Evolutionary conservation across 2,797 vertebrate species (phyloP), one percentile per base, ranked within the genome.

Genomic region (Lepilemur septentrionalis): DNA sequence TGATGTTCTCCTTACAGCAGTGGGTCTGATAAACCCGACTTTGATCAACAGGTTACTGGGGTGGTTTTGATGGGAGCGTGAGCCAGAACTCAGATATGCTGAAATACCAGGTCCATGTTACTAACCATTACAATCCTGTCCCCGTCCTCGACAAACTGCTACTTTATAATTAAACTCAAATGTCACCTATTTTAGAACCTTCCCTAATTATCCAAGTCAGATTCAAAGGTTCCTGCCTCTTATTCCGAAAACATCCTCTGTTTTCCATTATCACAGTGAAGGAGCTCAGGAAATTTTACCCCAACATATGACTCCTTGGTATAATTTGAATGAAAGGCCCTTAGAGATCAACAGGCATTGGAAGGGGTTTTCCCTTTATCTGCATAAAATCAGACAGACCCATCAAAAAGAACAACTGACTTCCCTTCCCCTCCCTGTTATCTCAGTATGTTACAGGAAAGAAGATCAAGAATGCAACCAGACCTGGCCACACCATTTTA

Each of bases 41-140:
- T 35, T 63, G 14, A 35, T 67, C 46, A 41, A 0, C 3, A 28
- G 4, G n/a, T 43, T 22, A 61, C 10, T 30, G 9, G 5, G 0
- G 17, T 30, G 11, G 12, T 81, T 41, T 93, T 55, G 3, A 15
- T 18, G 18, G n/a, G 23, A 55, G 25, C 22, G 28, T 5, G 5
- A 20, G 73, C 7, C 7, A 76, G 32, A 92, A 32, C 9, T 2
- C 0, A 3, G 6, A 17, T 7, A 11, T 0, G 11, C 79, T 72
- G 61, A 80, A 76, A 76, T 30, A 61, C 46, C 15, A 35, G 73
- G 23, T 69, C 72, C 7, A 9, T 18, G 8, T 32, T 46, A 18
- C 22, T 59, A 11, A 52, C 69, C 35, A 32, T 55, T 25, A 14
- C 1, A 50, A 1, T 23, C 13, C 41, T 59, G 25, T 38, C 15